Conservation (phyloP, 1,140 invertebrate species). For the Tetragnatha versicolor region DNA sequence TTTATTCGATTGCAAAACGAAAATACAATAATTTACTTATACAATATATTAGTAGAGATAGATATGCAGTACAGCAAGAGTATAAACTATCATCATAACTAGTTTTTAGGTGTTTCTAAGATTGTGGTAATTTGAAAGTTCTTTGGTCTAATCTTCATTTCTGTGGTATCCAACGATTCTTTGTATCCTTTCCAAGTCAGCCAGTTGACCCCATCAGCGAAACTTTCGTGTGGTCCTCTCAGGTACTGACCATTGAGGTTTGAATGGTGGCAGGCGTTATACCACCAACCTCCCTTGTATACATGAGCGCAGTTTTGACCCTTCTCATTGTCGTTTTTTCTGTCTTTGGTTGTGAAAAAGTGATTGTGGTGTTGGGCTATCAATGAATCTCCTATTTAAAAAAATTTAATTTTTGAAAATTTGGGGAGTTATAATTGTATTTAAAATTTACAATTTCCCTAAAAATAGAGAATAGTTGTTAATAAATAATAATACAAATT, state of each 20-base stretch:
- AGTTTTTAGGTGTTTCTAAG: no score
- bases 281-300: slow-evolving; percentile 68
- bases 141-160: slow-evolving; percentile 57
- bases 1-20: no score
- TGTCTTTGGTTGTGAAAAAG: slow-evolving; percentile 76
- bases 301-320: slow-evolving; percentile 73
- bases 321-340: slow-evolving; percentile 74
- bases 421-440: background rate
- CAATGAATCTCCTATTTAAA: slow-evolving; percentile 35
- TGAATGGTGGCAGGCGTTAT: slow-evolving; percentile 84
- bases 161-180: slow-evolving; percentile 57
- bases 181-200: slow-evolving; percentile 54
- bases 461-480: no score
- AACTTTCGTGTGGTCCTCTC: slow-evolving; percentile 79
- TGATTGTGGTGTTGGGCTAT: background rate
- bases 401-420: background rate
- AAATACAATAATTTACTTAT: no score
- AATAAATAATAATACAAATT: no score
- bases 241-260: slow-evolving; percentile 92
- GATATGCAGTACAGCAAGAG: no score
- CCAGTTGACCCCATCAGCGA: slow-evolving; percentile 58
- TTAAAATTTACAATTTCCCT: no score
- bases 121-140: slow-evolving; percentile 6
- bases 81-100: no score
- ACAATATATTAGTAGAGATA: no score